Evolutionary conservation across 1,140 invertebrate genomes (phyloP).

Genomic region (Luehdorfia chinensis): DNA sequence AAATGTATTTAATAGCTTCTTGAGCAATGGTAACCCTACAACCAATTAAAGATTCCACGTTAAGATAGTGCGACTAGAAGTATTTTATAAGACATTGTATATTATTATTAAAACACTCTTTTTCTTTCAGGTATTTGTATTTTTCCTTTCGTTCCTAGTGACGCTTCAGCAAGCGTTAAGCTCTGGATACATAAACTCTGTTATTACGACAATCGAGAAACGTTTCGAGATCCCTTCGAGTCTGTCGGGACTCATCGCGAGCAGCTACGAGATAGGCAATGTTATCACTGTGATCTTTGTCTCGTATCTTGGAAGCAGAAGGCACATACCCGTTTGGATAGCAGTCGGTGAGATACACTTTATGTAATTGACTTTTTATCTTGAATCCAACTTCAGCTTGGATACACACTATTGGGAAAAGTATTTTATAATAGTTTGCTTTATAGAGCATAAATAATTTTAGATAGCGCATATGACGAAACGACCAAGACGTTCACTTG

Average conservation of each 20-base stretch:
- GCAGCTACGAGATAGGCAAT: constrained; percentile 97
- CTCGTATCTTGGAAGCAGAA: constrained; percentile 92
- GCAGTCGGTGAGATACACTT: constrained; percentile 82
- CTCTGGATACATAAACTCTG: constrained; percentile 95
- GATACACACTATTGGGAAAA: too few species aligned
- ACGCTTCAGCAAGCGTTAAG: constrained; percentile 93
- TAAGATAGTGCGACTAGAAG: too few species aligned
- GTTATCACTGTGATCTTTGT: constrained; percentile 97
- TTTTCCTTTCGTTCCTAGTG: constrained; percentile 93
- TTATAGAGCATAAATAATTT: too few species aligned
- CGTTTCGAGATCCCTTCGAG: constrained; percentile 96
- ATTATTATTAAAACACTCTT: too few species aligned
- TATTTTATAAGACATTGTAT: too few species aligned
- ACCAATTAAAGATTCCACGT: too few species aligned
- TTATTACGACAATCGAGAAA: constrained; percentile 98
- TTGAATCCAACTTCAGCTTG: too few species aligned
- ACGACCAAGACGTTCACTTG: too few species aligned
- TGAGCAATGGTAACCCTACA: too few species aligned
- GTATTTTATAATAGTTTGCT: too few species aligned
- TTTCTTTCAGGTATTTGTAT: constrained; percentile 91
- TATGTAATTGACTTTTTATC: neutral
- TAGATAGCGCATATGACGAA: too few species aligned
- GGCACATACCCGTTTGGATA: constrained; percentile 97
- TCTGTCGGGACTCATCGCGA: constrained; percentile 93
- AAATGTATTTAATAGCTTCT: too few species aligned